Evolutionary conservation across 2,113 vertebrate genomes (phyloP), one percentile per base, ranked within the genome.

Genomic region (Argyrosomus japonicus): DNA sequence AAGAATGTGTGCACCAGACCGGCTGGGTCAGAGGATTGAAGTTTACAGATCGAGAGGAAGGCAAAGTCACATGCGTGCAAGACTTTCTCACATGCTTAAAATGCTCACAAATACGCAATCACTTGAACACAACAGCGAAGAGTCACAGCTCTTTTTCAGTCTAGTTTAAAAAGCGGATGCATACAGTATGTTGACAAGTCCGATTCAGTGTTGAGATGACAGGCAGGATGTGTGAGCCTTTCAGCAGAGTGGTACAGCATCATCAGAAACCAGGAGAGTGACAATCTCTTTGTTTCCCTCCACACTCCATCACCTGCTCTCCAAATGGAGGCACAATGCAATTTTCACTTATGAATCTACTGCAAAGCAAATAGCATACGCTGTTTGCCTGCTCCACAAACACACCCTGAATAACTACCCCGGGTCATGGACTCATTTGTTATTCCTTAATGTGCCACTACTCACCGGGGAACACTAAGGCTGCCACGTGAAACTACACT

Each of bases 371-470:
- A 94, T 91, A 83, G 88, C 87, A 80, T 87, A 83, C n/a, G 82
- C 85, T 86, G 88, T 92, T 89, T 83, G 61, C 58, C 83, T 67
- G 76, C 87, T 85, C 75, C 83, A 67, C 80, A 91, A 93, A 92
- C 91, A 88, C 92, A 91, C 86, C 78, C 72, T 79, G 90, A 91
- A 87, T 91, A 93, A 93, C 89, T 84, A 93, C 72, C 87, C 63
- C 25, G 81, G 88, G 91, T 93, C 91, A 87, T 79, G 89, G 90
- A 87, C 88, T 94, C 88, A 90, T 94, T 94, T 93, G 89, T 93
- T 94, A 93, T 91, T 91, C 91, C 90, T 92, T 94, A 93, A 94
- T 93, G 93, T 92, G 91, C 88, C 89, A 92, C 87, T 23, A 62
- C 90, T 93, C 92, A 89, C 88, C 27, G 27, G 91, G 90, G 89